Percentiles rank a stretch among this genome's conserved stretches.
phyloP scores from a whole-genome alignment of 2,888 invertebrate species.

The Microctonus aethiopoides region DNA sequence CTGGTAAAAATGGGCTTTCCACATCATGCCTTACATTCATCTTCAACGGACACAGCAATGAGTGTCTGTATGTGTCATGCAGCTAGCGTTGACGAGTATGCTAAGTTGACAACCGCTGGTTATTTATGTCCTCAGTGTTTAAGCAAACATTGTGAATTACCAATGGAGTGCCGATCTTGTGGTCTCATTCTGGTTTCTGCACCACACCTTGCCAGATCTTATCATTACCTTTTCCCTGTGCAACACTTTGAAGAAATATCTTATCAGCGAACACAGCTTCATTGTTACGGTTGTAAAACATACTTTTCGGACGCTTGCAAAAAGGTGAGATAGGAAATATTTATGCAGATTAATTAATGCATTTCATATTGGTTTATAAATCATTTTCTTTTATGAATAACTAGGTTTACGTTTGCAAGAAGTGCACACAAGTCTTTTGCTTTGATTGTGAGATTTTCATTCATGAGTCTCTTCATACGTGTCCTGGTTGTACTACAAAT shows the following conservation, averaged over 20 bases:
- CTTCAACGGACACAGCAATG: conserved; percentile 75
- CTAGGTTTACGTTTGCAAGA: conserved; percentile 83
- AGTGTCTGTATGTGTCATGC: conserved; percentile 95
- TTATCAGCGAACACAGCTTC: conserved; percentile 71
- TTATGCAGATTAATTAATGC: neutral
- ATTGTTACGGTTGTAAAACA: conserved; percentile 83
- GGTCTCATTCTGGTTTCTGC: conserved; percentile 96
- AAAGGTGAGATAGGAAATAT: conserved; percentile 70
- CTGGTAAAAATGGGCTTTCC: conserved; percentile 98
- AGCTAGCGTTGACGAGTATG: conserved; percentile 77
- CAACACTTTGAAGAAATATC: conserved; percentile 82
- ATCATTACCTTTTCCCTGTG: conserved; percentile 96
- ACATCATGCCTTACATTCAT: conserved; percentile 76
- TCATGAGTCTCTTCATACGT: conserved; percentile 93
- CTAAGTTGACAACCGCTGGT: conserved; percentile 79
- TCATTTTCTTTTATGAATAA: conserved; percentile 34
- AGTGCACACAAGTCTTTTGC: conserved; percentile 86
- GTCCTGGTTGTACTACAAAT: conserved; percentile 93
- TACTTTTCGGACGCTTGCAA: conserved; percentile 77
- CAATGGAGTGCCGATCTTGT: conserved; percentile 96
- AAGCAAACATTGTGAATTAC: conserved; percentile 97
- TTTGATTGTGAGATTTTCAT: conserved; percentile 96
- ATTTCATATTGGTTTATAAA: neutral
- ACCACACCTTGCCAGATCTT: conserved; percentile 96
- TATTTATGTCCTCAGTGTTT: conserved; percentile 96